phyloP scores from a whole-genome alignment of 30 jellyfish, hydroid and myxozoan species.

The Hydra vulgaris region DNA sequence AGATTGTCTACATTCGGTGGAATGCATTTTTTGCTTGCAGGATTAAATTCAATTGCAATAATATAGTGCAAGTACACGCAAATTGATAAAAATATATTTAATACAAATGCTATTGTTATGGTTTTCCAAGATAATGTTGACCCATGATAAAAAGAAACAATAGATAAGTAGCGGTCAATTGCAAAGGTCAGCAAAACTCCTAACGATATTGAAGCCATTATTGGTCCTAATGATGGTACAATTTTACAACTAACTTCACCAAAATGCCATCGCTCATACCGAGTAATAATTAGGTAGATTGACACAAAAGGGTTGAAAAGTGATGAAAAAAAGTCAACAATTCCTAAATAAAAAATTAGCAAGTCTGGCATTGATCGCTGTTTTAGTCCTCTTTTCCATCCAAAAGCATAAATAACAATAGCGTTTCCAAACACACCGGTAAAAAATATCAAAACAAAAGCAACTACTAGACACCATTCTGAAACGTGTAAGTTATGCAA shows the following conservation, averaged over 20 bases:
- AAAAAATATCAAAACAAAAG: conserved; percentile 15
- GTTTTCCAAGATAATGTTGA: not conserved
- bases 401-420: conserved; percentile 22
- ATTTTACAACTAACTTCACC: conserved; percentile 25
- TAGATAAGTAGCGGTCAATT: conserved; percentile 20
- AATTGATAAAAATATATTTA: not conserved
- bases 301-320: conserved; percentile 19
- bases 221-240: conserved; percentile 31
- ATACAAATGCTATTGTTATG: conserved; percentile 1
- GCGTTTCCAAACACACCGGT: conserved; percentile 27
- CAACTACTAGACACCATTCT: conserved; percentile 22
- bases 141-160: conserved; percentile 27
- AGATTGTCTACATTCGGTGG: conserved; percentile 1
- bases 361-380: conserved; percentile 21
- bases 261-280: conserved; percentile 20
- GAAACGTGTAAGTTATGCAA: no score
- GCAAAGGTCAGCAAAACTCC: conserved; percentile 22
- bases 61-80: conserved; percentile 12
- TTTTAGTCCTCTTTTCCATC: not conserved
- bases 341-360: conserved; percentile 30
- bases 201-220: conserved; percentile 18
- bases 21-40: not conserved
- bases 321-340: conserved; percentile 20
- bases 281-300: conserved; percentile 9
- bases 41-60: conserved; percentile 5